phyloP scores from a whole-genome alignment of 2,888 invertebrate genomes.

The Alloplasta piceator region DNA sequence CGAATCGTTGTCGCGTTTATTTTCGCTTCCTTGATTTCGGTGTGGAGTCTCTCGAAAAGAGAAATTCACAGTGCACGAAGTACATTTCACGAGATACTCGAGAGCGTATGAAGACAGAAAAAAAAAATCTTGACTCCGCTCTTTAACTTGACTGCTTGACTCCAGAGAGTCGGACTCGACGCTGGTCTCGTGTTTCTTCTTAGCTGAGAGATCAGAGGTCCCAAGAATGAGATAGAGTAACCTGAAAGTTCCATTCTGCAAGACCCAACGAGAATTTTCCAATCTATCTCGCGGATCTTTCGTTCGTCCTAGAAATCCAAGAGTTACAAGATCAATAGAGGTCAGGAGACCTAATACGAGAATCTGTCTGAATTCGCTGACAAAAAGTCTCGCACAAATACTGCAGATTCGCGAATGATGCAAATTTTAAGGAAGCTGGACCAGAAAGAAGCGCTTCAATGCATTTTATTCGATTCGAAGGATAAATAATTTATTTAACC shows the following conservation, averaged over 20 bases:
- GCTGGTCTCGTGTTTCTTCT: constrained; percentile 57
- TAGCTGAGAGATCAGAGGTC: constrained; percentile 54
- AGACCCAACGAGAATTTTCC: constrained; percentile 51
- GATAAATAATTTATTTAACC: too few relatives aligned
- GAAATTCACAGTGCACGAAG: constrained; percentile 44
- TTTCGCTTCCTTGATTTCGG: constrained; percentile 51
- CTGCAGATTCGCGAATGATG: background rate
- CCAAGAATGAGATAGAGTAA: constrained; percentile 8
- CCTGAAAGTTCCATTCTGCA: constrained; percentile 24
- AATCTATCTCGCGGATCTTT: constrained; percentile 55
- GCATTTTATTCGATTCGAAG: constrained; percentile 20
- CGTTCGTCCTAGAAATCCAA: constrained; percentile 64
- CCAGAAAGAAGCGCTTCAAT: constrained; percentile 14
- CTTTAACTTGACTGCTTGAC: constrained; percentile 35
- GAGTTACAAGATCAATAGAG: constrained; percentile 65
- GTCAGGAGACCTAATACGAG: constrained; percentile 58
- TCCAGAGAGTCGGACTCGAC: constrained; percentile 47
- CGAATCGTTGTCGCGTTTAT: constrained; percentile 33
- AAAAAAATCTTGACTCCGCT: constrained; percentile 14
- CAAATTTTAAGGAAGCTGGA: constrained; percentile 12
- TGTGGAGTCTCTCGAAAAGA: constrained; percentile 51
- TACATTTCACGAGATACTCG: constrained; percentile 25
- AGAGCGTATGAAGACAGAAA: constrained; percentile 13
- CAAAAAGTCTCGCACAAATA: constrained; percentile 21
- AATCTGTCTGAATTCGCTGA: constrained; percentile 4